Evolutionary conservation across 2,888 invertebrate species (phyloP).

Genomic region (Heteropelma amictum): DNA sequence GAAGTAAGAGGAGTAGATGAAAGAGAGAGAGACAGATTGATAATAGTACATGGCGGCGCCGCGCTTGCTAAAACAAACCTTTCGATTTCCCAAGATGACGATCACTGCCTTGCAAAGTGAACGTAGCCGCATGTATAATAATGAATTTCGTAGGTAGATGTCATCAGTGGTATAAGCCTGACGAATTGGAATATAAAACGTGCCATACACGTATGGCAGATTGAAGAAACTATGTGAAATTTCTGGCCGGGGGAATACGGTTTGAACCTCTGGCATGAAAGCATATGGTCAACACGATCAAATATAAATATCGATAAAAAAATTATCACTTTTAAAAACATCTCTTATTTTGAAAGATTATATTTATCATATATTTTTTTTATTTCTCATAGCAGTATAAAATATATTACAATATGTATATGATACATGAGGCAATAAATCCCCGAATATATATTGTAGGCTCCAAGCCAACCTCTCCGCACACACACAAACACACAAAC

Average conservation of each 20-base stretch:
- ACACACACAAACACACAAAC: conserved; percentile 58
- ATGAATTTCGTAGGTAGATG: background rate
- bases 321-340: too few relatives aligned
- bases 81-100: conserved; percentile 4
- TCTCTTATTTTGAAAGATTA: background rate
- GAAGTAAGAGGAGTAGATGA: conserved; percentile 5
- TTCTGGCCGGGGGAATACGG: too few relatives aligned
- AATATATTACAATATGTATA: conserved; percentile 75
- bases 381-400: conserved; percentile 66
- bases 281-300: too few relatives aligned
- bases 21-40: background rate
- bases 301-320: background rate
- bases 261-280: too few relatives aligned
- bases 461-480: conserved; percentile 69
- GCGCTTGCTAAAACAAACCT: background rate
- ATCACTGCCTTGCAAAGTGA: conserved; percentile 3
- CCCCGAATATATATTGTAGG: conserved; percentile 62
- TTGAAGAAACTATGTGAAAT: too few relatives aligned
- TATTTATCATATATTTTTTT: conserved; percentile 42
- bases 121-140: background rate
- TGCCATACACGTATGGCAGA: too few relatives aligned
- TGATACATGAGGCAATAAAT: conserved; percentile 62
- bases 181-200: too few relatives aligned
- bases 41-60: too few relatives aligned
- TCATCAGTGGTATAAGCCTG: background rate